Base-by-base conservation (phyloP, 2,113 vertebrate species). In the Atrichornis clamosus region DNA sequence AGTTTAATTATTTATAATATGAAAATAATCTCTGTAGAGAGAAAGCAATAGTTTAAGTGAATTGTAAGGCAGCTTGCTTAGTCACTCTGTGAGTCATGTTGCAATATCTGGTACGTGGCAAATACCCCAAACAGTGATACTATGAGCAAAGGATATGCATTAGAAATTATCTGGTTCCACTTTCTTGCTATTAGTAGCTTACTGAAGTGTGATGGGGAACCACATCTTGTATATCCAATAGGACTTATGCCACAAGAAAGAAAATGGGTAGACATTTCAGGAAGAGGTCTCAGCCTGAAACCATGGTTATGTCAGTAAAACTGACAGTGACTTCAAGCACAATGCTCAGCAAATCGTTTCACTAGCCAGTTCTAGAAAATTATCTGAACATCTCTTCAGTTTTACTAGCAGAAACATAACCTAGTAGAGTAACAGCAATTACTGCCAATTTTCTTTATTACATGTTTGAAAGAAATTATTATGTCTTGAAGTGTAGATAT, bases 1-100 rank as follows among this genome's bases (percentile, higher is more conserved):
- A 28, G 24, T 82, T 94, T 83, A 91, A 87, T 85, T 85, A 79
- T 90, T 97, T 79, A 80, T n/a, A 65, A 76, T 14, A 28, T 62
- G 67, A 76, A 95, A 95, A 92, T 56, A 80, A 80, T 74, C 55
- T 77, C 76, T 84, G 63, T 81, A 42, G n/a, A 80, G 50, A 83
- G 67, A 92, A 91, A 69, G 32, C 17, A 76, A 16, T 69, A 21
- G 58, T 77, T 85, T 58, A 65, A 91, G 46, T 85, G 70, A 95
- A 79, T 68, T 41, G 7, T 50, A 53, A 85, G 67, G 50, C 41
- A 85, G 26, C 62, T 88, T 88, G 22, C 41, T 58, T n/a, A 75
- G 56, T 79, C 84, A 44, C 7, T 16, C 19, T 35, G 32, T 60
- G 72, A 78, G 58, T 90, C 58, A 35, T 9, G 19, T 70, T 78